Evolutionary conservation across 2,113 vertebrate species (phyloP), one percentile per base, ranked within the genome.

Genomic region (Mesoclemmys tuberculata): DNA sequence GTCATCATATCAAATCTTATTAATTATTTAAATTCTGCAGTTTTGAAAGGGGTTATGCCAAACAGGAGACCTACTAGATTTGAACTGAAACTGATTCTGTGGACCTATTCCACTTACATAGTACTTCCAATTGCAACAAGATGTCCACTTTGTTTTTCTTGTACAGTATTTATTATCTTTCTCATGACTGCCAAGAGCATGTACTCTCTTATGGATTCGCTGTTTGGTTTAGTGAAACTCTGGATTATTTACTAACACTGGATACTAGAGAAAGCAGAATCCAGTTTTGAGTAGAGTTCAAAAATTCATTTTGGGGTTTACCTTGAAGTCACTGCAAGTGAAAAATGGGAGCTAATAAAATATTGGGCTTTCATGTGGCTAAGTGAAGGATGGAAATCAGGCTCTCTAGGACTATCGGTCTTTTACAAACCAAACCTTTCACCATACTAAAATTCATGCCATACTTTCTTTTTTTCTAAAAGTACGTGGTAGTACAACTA

Each of bases 291-390:
- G 61, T 4, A 54, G 78, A 75, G 78, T 88, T 87, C 55, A 75
- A 6, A 84, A 10, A 77, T 88, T 5, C 80, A 6, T 54, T 75
- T 88, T 46, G 84, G 21, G 41, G 4, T 80, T 88, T 35, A 64
- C 4, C 31, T 49, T 87, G 55, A 29, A 35, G 5, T 78, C 89
- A 26, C 56, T 38, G 51, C 78, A 82, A 77, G 82, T 68, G 38
- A 91, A 95, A 82, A 52, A 5, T 21, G 68, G 52, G 12, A 82
- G 11, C 21, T 88, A 9, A 84, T 88, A 68, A 49, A 88, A 68
- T 26, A 19, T 48, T 93, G n/a, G 11, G 12, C 87, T 89, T 93
- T 29, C 44, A 2, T 1, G 26, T 88, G 81, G n/a, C 46, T 58
- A 74, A 93, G 49, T 88, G 84, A 11, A 24, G 4, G 29, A 84